Conservation (phyloP, 2,888 invertebrate species). For the Drosophila stalkeri region DNA sequence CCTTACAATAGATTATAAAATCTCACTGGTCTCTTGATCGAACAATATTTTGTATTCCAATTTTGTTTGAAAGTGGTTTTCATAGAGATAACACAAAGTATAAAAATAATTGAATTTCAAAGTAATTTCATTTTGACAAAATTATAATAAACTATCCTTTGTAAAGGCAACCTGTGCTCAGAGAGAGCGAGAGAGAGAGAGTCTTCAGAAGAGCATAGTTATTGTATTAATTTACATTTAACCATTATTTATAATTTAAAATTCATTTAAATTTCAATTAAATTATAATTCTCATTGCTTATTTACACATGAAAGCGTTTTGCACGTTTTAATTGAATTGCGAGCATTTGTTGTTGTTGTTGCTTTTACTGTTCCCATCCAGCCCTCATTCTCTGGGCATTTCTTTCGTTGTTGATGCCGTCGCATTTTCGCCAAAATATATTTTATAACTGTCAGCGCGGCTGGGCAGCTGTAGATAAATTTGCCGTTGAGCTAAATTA, state of each 20-base stretch:
- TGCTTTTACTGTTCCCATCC: neutral
- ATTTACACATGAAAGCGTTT: slow-evolving; percentile 38
- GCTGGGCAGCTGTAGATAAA: slow-evolving; percentile 49
- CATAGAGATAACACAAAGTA: neutral
- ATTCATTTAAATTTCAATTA: slow-evolving; percentile 40
- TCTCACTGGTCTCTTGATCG: neutral
- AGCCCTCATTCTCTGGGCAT: neutral
- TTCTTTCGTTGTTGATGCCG: slow-evolving; percentile 18
- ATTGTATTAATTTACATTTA: neutral
- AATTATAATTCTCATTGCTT: slow-evolving; percentile 36
- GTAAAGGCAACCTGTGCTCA: neutral
- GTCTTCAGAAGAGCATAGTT: neutral
- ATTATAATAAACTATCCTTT: neutral
- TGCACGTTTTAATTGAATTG: slow-evolving; percentile 64
- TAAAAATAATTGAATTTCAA: neutral
- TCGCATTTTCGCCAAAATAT: slow-evolving; percentile 52
- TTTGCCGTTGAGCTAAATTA: slow-evolving; percentile 62
- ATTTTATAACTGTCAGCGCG: slow-evolving; percentile 60
- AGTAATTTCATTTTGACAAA: neutral
- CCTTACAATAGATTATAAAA: neutral
- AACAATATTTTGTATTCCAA: neutral
- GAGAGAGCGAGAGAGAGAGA: too few species aligned
- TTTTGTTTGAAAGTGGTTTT: neutral
- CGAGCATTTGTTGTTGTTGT: slow-evolving; percentile 32
- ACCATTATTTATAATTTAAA: slow-evolving; percentile 2